These are phyloP conservation scores for Acanthosoma haemorrhoidale DNA, from an alignment of 2,888 invertebrate species.

Conservation along the genomic window DNA sequence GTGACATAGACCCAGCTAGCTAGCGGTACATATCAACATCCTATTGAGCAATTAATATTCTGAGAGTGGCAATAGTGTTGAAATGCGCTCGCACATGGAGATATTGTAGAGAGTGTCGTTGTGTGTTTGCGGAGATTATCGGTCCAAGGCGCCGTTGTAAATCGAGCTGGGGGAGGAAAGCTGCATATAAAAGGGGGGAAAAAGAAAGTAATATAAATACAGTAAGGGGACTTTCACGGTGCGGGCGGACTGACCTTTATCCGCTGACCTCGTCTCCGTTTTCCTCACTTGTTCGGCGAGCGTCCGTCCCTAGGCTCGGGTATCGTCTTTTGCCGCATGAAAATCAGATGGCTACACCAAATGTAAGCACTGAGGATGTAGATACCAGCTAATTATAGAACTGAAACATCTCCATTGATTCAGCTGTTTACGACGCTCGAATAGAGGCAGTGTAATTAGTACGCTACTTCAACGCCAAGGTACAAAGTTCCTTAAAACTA, in stretches of 20 bases:
- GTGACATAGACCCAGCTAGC: too few species aligned
- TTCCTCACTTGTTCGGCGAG: not conserved
- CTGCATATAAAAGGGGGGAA: constrained; percentile 10
- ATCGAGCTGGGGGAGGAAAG: not conserved
- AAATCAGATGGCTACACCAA: too few species aligned
- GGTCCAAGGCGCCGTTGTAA: constrained; percentile 1
- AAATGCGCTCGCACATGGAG: constrained; percentile 7
- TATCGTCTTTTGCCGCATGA: too few species aligned
- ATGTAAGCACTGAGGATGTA: too few species aligned
- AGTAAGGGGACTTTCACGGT: constrained; percentile 7
- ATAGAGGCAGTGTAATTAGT: too few species aligned
- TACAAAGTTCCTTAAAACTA: too few species aligned
- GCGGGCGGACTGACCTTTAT: constrained; percentile 9
- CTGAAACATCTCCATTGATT: too few species aligned
- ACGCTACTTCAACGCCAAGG: too few species aligned
- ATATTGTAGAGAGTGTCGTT: constrained; percentile 7
- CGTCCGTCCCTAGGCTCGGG: too few species aligned
- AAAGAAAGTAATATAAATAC: constrained; percentile 14
- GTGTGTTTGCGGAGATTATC: constrained; percentile 6
- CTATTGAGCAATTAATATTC: not conserved
- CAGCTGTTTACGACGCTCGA: too few species aligned
- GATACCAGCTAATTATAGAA: too few species aligned
- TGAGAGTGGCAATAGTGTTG: not conserved
- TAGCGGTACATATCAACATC: constrained; percentile 8
- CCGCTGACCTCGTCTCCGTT: constrained; percentile 4